phyloP scores from a whole-genome alignment of 2,888 invertebrate species.

The Lochmaea crataegi region DNA sequence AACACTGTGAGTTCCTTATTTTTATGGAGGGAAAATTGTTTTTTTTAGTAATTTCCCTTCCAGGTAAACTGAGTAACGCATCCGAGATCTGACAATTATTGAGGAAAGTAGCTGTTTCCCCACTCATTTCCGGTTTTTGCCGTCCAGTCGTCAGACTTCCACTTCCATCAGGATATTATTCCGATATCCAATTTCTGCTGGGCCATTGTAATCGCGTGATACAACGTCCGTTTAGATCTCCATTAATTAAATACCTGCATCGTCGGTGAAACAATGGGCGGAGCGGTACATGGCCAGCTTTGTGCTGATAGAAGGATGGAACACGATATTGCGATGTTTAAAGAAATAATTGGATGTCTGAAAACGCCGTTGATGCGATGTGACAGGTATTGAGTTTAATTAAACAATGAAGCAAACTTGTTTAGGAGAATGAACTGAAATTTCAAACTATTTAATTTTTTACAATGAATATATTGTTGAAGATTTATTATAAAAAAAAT shows the following conservation, averaged over 20 bases:
- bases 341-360: slow-evolving; percentile 12
- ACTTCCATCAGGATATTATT: slow-evolving; percentile 34
- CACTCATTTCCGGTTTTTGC: slow-evolving; percentile 19
- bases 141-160: slow-evolving; percentile 8
- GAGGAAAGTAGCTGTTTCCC: slow-evolving; percentile 48
- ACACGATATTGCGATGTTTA: background rate
- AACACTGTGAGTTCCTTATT: background rate
- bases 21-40: background rate
- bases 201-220: slow-evolving; percentile 45
- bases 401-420: background rate
- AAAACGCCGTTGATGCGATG: slow-evolving; percentile 3
- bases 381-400: slow-evolving; percentile 2
- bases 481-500: no score
- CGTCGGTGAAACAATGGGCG: slow-evolving; percentile 46
- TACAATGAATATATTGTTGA: no score
- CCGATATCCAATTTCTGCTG: slow-evolving; percentile 43
- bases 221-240: slow-evolving; percentile 48
- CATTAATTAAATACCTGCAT: slow-evolving; percentile 54
- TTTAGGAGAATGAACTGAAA: background rate
- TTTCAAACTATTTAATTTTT: background rate
- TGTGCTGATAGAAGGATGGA: slow-evolving; percentile 8
- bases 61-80: slow-evolving; percentile 28
- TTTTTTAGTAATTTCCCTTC: background rate
- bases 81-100: slow-evolving; percentile 49
- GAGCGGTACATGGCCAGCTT: slow-evolving; percentile 35